Percentiles rank a stretch among this genome's conserved stretches.
Conservation (phyloP, 2,888 invertebrate genomes). For the Caenorhabditis zanzibari region DNA sequence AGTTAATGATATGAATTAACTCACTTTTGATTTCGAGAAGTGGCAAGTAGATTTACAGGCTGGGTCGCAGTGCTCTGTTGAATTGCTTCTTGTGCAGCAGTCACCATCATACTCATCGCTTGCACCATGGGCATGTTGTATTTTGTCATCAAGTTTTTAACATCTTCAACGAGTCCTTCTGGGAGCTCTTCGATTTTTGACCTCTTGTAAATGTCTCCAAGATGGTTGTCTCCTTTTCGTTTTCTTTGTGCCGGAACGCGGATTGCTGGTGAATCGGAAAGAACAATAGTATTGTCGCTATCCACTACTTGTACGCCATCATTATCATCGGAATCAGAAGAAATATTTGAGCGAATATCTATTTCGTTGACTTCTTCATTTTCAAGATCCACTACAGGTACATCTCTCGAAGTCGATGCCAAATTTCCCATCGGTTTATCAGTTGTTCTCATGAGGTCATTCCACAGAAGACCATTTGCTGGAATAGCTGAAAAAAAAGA, state of each 20-base stretch:
- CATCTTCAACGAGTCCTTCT: constrained; percentile 25
- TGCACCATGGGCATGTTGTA: constrained; percentile 10
- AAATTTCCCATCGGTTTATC: neutral
- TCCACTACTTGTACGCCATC: constrained; percentile 47
- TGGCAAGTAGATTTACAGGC: neutral
- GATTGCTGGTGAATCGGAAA: constrained; percentile 15
- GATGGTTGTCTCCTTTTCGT: neutral
- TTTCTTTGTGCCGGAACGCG: neutral
- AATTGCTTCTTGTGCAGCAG: constrained; percentile 8
- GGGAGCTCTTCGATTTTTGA: neutral
- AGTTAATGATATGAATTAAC: too few species aligned
- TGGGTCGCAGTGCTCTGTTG: neutral
- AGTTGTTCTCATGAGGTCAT: neutral
- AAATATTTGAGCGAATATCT: neutral
- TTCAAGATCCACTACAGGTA: neutral
- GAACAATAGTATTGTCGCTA: constrained; percentile 23
- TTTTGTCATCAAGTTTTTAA: constrained; percentile 9
- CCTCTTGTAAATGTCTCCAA: constrained; percentile 4
- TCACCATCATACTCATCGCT: constrained; percentile 10
- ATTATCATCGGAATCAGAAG: neutral
- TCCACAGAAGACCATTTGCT: constrained; percentile 12
- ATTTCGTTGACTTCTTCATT: neutral
- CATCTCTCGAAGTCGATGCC: neutral
- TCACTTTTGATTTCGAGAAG: neutral
- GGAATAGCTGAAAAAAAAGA: constrained; percentile 15